Base-by-base conservation (phyloP, 92 coral and sea anemone species). In the Virgularia gustaviana region DNA sequence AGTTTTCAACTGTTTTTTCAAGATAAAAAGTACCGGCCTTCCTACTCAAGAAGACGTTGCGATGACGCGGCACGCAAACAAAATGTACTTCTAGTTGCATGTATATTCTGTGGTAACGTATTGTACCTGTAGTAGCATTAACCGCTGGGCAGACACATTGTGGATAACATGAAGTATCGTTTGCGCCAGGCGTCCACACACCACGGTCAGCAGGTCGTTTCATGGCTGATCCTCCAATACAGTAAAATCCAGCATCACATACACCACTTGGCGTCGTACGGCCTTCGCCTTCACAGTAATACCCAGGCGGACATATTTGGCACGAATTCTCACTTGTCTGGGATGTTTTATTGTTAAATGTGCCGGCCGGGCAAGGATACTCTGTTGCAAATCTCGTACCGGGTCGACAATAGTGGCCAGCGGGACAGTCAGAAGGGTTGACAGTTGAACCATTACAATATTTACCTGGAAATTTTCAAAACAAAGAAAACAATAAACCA, bases 71-170 rank as follows among this genome's bases (percentile, higher is more conserved):
- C n/a, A n/a, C n/a, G n/a, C n/a, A n/a, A n/a, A n/a, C n/a, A n/a
- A n/a, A n/a, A n/a, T n/a, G n/a, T n/a, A 31, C 22, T 19, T 30
- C 36, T 7, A 16, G 37, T 47, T 35, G 66, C n/a, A n/a, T 28
- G 57, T 13, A 19, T n/a, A 9, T 2, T 10, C 30, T 23, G 33
- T 25, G 10, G 10, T 47, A 15, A n/a, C 11, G 23, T 18, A 9
- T 19, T 63, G 6, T 37, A 92, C 98, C 98, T 87, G 98, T 92
- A n/a, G 98, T 89, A 67, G 88, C 87, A 79, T 92, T 92, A 80
- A 90, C 82, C 19, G 96, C 98, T 22, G 98, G 96, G 64, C 98
- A 92, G 20, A 92, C 90, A 82, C 98, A 92, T 61, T 92, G 88
- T 70, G 57, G 84, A 63, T 92, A 92, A 72, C 96, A 92, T 27